Evolutionary conservation across 37 sponge, comb jelly and placozoan genomes (phyloP).

Genomic region (Petrosia ficiformis): DNA sequence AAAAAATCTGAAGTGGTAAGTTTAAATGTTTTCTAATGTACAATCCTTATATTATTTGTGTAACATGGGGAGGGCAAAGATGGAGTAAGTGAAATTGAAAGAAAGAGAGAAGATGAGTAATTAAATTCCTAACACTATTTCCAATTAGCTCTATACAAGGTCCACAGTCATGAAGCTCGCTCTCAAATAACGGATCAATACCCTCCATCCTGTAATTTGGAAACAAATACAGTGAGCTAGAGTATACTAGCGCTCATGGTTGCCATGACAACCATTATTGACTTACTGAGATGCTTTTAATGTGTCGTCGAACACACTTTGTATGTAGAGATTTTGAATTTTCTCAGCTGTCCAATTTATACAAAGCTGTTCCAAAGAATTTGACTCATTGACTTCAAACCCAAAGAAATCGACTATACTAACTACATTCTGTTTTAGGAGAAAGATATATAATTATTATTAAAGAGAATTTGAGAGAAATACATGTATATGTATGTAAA

Average conservation of each 20-base stretch:
- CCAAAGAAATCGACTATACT: slow-evolving; percentile 79
- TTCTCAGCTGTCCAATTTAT: slow-evolving; percentile 71
- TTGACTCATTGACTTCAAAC: slow-evolving; percentile 60
- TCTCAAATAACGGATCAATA: slow-evolving; percentile 70
- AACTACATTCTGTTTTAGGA: not conserved
- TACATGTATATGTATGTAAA: too few species aligned
- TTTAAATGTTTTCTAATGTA: too few species aligned
- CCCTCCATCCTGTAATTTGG: slow-evolving; percentile 45
- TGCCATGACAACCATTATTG: too few species aligned
- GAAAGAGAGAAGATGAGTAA: not conserved
- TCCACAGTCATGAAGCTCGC: slow-evolving; percentile 43
- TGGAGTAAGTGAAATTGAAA: not conserved
- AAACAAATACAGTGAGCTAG: not conserved
- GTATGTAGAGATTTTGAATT: slow-evolving; percentile 45
- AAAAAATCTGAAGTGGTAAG: too few species aligned
- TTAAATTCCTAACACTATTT: slow-evolving; percentile 28
- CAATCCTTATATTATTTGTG: too few species aligned
- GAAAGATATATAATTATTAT: not conserved
- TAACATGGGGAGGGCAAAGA: too few species aligned
- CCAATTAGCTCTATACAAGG: slow-evolving; percentile 79
- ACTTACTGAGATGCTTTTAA: slow-evolving; percentile 38
- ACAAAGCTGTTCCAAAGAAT: slow-evolving; percentile 76
- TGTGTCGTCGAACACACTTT: slow-evolving; percentile 38
- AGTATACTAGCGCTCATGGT: too few species aligned
- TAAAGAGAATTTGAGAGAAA: slow-evolving; percentile 1